Percentiles rank a stretch among this genome's conserved stretches.
phyloP scores from a whole-genome alignment of 2,113 vertebrate species.

The Chamaetylas fuelleborni region DNA sequence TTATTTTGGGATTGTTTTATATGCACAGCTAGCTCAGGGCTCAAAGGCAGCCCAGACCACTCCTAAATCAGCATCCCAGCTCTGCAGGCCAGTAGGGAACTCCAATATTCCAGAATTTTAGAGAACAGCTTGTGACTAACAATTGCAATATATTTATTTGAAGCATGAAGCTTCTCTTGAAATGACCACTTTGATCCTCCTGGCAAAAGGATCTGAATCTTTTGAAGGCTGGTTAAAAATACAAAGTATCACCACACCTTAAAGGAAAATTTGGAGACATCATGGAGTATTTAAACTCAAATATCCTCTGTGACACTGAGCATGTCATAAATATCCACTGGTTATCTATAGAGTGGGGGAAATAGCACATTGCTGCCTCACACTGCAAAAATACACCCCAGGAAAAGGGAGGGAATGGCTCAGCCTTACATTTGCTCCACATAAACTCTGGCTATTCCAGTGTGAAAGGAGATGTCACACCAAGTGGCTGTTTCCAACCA shows the following conservation, averaged over 20 bases:
- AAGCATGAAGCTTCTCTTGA: background rate
- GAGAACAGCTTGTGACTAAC: background rate
- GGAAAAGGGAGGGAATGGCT: background rate
- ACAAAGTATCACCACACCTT: background rate
- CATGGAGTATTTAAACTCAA: background rate
- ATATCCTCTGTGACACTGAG: background rate
- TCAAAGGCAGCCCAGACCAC: background rate
- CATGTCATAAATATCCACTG: background rate
- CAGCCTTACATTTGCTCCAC: background rate
- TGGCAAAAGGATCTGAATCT: background rate
- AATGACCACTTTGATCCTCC: background rate
- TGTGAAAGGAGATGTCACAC: background rate
- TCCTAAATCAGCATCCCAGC: background rate
- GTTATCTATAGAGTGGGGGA: background rate
- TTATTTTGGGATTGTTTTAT: background rate
- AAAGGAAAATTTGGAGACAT: background rate
- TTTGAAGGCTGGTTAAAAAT: background rate
- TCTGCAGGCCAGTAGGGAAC: background rate
- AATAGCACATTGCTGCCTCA: background rate
- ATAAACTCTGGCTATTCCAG: background rate
- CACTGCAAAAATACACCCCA: background rate
- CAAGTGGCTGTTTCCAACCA: background rate
- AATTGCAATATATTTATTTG: background rate
- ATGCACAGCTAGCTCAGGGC: background rate
- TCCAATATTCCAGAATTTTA: background rate